Conservation (phyloP, 2,888 invertebrate species). For the Alcis repandata region DNA sequence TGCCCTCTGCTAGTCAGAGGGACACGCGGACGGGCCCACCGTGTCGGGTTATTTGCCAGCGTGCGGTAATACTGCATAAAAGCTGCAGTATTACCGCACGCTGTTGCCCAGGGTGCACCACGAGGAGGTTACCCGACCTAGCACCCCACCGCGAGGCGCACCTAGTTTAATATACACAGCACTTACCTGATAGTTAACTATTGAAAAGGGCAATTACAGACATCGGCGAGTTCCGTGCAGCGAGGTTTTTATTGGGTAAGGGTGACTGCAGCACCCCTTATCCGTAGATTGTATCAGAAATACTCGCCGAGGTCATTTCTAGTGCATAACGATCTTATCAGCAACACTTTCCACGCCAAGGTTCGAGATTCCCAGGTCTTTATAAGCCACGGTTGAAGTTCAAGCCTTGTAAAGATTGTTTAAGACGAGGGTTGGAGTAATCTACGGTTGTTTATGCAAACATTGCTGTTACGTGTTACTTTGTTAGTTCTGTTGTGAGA, state of each 20-base stretch:
- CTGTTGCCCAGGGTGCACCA: no score
- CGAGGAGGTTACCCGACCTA: no score
- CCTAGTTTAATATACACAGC: background rate
- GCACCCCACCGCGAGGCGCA: no score
- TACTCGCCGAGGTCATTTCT: conserved; percentile 30
- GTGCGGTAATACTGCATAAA: no score
- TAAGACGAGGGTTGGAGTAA: background rate
- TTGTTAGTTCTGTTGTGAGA: no score
- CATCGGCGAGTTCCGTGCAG: conserved; percentile 1
- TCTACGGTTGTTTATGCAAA: background rate
- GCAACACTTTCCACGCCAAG: conserved; percentile 28
- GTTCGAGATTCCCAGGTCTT: conserved; percentile 13
- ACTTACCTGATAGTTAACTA: background rate
- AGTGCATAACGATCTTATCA: conserved; percentile 35
- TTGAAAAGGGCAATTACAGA: conserved; percentile 3
- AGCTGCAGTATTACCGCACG: no score
- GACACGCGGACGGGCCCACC: no score
- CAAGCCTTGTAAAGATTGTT: background rate
- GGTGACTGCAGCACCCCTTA: conserved; percentile 20
- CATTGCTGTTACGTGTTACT: background rate
- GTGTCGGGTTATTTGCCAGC: no score
- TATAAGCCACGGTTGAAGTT: conserved; percentile 4
- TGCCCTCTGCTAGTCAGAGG: no score
- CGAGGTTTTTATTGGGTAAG: background rate
- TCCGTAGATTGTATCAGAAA: conserved; percentile 29